These are phyloP conservation scores for Drosophila flavopinicola DNA, from an alignment of 2,888 invertebrate genomes.

Conservation along the genomic window DNA sequence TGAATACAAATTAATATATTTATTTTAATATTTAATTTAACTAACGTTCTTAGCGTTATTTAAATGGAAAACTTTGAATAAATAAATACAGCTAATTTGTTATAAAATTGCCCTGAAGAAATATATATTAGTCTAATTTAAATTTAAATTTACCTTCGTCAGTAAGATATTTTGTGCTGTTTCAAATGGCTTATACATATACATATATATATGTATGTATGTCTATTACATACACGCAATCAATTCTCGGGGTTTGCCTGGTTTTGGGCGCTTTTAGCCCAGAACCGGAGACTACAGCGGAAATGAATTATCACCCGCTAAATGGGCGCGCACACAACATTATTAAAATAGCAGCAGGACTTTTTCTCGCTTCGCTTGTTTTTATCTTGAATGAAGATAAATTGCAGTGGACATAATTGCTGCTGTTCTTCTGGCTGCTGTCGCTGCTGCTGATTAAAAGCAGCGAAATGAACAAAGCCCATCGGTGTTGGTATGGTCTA, in stretches of 20 bases:
- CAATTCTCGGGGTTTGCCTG: slow-evolving; percentile 6
- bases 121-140: not conserved
- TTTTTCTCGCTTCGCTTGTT: not conserved
- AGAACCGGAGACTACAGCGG: slow-evolving; percentile 35
- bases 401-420: slow-evolving; percentile 41
- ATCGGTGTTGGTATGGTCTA: slow-evolving; percentile 6
- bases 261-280: slow-evolving; percentile 19
- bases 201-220: not conserved
- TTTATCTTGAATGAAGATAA: slow-evolving; percentile 59
- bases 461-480: slow-evolving; percentile 1
- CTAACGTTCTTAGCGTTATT: no score
- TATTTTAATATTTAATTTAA: no score
- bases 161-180: not conserved
- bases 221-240: slow-evolving; percentile 1
- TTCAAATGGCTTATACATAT: not conserved
- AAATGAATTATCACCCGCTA: slow-evolving; percentile 70
- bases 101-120: not conserved
- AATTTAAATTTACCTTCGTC: not conserved
- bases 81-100: no score
- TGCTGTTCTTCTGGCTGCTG: slow-evolving; percentile 1
- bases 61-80: no score
- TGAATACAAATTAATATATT: no score
- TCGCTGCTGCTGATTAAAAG: slow-evolving; percentile 27
- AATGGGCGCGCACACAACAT: slow-evolving; percentile 64
- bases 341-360: slow-evolving; percentile 31